Evolutionary conservation across 2,888 invertebrate species (phyloP).

Genomic region (Ormyrus pomaceus): DNA sequence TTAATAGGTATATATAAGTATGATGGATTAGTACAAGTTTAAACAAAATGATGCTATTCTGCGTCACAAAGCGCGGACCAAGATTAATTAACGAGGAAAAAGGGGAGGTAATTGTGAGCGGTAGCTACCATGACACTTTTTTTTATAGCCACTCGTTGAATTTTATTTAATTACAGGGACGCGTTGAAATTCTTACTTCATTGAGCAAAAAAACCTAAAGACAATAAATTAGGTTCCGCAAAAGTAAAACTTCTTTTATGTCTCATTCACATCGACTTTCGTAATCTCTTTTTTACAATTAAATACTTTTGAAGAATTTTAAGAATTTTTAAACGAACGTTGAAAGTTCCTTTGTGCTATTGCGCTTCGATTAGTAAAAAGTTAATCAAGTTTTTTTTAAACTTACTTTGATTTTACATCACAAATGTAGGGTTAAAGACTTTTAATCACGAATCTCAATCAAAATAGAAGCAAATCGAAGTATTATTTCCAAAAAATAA

Average conservation of each 20-base stretch:
- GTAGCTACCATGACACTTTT: constrained; percentile 42
- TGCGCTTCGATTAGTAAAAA: not conserved
- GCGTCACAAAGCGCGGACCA: constrained; percentile 55
- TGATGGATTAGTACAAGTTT: constrained; percentile 54
- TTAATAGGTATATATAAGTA: constrained; percentile 51
- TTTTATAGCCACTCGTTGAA: constrained; percentile 40
- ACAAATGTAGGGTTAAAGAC: no score
- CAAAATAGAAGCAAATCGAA: constrained; percentile 31
- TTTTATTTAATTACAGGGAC: constrained; percentile 39
- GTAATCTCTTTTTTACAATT: constrained; percentile 27
- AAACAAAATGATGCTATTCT: constrained; percentile 52
- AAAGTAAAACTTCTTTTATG: constrained; percentile 24
- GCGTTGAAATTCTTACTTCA: constrained; percentile 36
- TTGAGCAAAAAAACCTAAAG: constrained; percentile 25
- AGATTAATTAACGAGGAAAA: constrained; percentile 48
- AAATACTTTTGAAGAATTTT: constrained; percentile 11
- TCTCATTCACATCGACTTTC: constrained; percentile 38
- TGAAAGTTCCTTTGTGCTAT: constrained; percentile 49
- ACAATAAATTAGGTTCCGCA: constrained; percentile 52
- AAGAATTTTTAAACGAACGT: constrained; percentile 39
- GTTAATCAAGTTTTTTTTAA: no score
- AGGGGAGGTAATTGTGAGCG: constrained; percentile 26
- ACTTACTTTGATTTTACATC: no score
- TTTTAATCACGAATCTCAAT: constrained; percentile 33
- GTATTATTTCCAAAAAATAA: no score